Percentiles rank a stretch among this genome's conserved stretches.
Conservation (phyloP, 2,113 vertebrate species). For the Porphyrio hochstetteri region DNA sequence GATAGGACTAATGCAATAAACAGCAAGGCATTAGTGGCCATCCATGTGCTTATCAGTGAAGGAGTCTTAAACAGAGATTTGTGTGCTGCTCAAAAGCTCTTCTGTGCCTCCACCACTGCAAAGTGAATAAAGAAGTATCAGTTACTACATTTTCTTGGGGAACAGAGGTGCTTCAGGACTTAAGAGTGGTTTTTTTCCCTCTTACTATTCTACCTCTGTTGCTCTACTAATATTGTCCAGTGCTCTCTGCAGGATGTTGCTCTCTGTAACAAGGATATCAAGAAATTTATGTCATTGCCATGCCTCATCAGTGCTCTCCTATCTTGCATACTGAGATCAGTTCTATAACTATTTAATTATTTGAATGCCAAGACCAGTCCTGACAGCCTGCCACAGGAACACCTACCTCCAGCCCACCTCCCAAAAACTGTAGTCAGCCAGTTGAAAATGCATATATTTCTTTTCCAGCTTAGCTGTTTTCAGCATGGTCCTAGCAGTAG, state of each 20-base stretch:
- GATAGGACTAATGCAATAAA: not conserved
- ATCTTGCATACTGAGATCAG: not conserved
- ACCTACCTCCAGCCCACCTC: not conserved
- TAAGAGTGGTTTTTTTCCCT: not conserved
- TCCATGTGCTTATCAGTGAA: rapidly evolving
- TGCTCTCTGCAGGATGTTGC: not conserved
- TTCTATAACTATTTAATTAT: not conserved
- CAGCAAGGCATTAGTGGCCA: not conserved
- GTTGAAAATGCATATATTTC: not conserved
- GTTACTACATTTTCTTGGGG: not conserved
- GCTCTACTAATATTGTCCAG: rapidly evolving
- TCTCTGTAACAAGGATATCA: not conserved
- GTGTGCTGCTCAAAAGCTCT: not conserved
- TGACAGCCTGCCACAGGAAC: not conserved
- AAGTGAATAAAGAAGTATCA: not conserved
- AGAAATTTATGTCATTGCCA: not conserved
- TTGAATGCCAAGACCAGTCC: not conserved
- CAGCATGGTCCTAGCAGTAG: not conserved
- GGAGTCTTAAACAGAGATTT: not conserved
- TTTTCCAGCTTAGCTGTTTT: not conserved
- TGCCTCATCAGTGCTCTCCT: not conserved
- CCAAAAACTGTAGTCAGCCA: not conserved
- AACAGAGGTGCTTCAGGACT: not conserved
- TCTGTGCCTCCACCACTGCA: not conserved
- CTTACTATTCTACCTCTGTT: not conserved